Base-by-base conservation (phyloP, 2,888 invertebrate genomes). In the Platycheirus albimanus region DNA sequence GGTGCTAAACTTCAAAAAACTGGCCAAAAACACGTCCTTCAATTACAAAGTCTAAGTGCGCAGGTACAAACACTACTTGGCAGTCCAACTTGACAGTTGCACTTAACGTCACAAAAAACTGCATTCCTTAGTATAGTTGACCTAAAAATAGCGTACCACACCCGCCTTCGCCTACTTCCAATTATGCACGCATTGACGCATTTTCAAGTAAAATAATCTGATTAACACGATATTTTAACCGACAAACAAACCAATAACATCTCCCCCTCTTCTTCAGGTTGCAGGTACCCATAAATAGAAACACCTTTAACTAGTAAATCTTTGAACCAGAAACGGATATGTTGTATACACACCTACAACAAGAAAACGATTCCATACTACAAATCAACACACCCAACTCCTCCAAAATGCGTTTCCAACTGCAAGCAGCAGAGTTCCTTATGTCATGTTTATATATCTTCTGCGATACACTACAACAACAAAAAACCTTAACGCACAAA, bases 381-480 rank as follows among this genome's bases (percentile, higher is more conserved):
- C 36, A 36, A 8, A 36, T 8, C 36, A 43, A 52, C 43, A 61
- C 43, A 52, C 30, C 49, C 51, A 71, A 33, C 70, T 41, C 49
- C 30, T 51, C 3, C 5, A 3, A 8, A 38, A 11, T 52, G 49
- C 66, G 51, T 56, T 63, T 45, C 69, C 38, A 5, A 13, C 13
- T 41, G 38, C 38, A 41, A 13, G 36, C 24, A 24, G 58, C 66
- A 56, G 56, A 19, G 52, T 36, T 10, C 47, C 19, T 20, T n/a
- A 11, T n/a, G n/a, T 24, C 24, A 24, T 10, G 61, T 49, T 52
- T 52, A 67, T 61, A 75, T 58, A 41, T 33, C 19, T n/a, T 24
- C 15, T 41, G 56, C 54, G 61, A 67, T 63, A 66, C 70, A 76
- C 70, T 38, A 70, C 75, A 71, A 78, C 28, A 72, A 56, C 56